Conservation (phyloP, 2,888 invertebrate species). For the Drosophila maculinotata region DNA sequence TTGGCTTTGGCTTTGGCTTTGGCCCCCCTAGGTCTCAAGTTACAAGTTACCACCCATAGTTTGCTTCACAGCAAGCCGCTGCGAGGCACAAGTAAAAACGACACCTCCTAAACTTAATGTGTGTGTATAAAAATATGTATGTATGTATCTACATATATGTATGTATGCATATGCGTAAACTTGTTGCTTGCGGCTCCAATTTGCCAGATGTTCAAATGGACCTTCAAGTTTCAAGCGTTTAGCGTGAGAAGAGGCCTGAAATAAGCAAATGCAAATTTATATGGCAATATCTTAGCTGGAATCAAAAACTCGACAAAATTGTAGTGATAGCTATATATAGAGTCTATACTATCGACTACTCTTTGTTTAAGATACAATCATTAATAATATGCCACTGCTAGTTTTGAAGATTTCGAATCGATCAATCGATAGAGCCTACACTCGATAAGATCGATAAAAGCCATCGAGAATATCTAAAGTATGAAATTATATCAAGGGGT, state of each 20-base stretch:
- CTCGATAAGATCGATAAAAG: too few relatives aligned
- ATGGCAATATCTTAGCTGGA: too few relatives aligned
- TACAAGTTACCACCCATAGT: constrained; percentile 21
- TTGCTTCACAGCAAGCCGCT: constrained; percentile 2
- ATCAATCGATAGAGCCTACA: too few relatives aligned
- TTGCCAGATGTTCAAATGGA: constrained; percentile 9
- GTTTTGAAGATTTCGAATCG: too few relatives aligned
- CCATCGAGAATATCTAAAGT: too few relatives aligned
- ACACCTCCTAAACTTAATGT: constrained; percentile 35
- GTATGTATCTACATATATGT: constrained; percentile 1
- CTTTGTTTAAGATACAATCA: too few relatives aligned
- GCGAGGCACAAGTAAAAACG: constrained; percentile 25
- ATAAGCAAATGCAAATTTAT: neutral
- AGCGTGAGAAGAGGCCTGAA: neutral
- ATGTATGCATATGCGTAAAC: constrained; percentile 25
- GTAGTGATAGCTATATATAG: too few relatives aligned
- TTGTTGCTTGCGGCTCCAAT: constrained; percentile 62
- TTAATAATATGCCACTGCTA: too few relatives aligned
- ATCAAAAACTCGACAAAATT: too few relatives aligned
- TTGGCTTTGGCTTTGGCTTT: constrained; percentile 7
- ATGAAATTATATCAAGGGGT: too few relatives aligned
- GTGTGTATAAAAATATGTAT: constrained; percentile 1
- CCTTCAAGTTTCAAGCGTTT: constrained; percentile 17
- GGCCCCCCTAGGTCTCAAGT: too few relatives aligned
- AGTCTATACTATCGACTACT: too few relatives aligned